These are phyloP conservation scores for Ochotona curzoniae DNA, from an alignment of 2,113 vertebrate species.

Conservation along the genomic window DNA sequence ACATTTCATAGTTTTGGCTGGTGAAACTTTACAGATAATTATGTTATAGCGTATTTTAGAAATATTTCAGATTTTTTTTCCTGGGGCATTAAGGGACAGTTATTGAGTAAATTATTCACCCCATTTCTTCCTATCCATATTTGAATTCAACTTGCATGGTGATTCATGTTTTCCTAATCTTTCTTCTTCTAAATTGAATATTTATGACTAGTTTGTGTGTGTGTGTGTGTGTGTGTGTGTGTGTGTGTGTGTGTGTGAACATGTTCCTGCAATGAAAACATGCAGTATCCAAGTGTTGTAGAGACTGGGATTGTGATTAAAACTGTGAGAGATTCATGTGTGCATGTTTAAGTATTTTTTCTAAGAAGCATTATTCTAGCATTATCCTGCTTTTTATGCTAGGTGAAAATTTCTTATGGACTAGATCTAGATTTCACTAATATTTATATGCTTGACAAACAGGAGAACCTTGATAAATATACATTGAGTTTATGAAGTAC, in stretches of 20 bases:
- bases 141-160: neutral
- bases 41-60: neutral
- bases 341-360: neutral
- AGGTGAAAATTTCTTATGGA: neutral
- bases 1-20: neutral
- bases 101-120: slow-evolving; percentile 8
- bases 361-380: neutral
- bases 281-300: neutral
- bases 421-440: slow-evolving; percentile 14
- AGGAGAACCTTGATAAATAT: slow-evolving; percentile 28
- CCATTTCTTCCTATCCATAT: slow-evolving; percentile 2
- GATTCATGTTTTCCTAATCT: slow-evolving; percentile 36
- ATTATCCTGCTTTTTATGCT: neutral
- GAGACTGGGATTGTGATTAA: neutral
- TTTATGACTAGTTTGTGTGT: neutral
- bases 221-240: too few relatives aligned
- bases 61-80: neutral
- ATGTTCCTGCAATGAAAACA: neutral
- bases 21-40: neutral
- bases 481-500: slow-evolving; percentile 35
- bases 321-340: neutral
- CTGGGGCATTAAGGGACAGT: neutral
- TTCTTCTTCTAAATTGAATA: neutral
- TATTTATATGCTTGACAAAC: neutral
- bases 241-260: too few relatives aligned